phyloP scores from a whole-genome alignment of 2,888 invertebrate genomes.

The Ectemnius cavifrons region DNA sequence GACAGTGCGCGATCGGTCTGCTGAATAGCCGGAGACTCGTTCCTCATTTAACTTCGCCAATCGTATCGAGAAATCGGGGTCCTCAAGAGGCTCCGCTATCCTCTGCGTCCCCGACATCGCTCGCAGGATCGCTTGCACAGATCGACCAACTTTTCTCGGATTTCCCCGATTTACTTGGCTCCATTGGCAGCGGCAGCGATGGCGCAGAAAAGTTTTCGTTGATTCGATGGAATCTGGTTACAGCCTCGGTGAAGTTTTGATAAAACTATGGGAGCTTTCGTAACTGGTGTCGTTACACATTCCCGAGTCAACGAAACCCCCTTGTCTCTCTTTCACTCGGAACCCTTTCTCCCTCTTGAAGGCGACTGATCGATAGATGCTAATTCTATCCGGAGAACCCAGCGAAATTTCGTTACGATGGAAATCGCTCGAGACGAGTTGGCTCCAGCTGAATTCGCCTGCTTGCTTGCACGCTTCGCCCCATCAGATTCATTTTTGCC shows the following conservation, averaged over 20 bases:
- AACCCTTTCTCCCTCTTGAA: background rate
- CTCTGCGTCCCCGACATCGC: constrained; percentile 19
- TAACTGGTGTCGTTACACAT: constrained; percentile 43
- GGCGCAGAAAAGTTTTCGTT: constrained; percentile 39
- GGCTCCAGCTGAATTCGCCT: constrained; percentile 12
- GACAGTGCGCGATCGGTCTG: background rate
- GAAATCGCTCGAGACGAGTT: constrained; percentile 24
- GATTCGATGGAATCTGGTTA: constrained; percentile 52
- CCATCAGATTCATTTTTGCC: constrained; percentile 28
- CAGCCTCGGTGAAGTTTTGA: constrained; percentile 31
- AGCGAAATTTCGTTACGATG: constrained; percentile 38
- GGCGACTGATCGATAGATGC: constrained; percentile 43
- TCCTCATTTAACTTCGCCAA: constrained; percentile 20
- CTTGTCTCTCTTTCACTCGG: constrained; percentile 14
- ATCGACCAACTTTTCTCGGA: constrained; percentile 43
- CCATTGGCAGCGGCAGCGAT: background rate
- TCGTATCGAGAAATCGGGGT: constrained; percentile 13
- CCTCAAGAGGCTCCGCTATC: constrained; percentile 1
- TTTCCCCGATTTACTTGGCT: constrained; percentile 27
- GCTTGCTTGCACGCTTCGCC: constrained; percentile 28
- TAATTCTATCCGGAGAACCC: constrained; percentile 39
- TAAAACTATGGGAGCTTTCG: constrained; percentile 35
- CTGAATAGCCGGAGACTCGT: constrained; percentile 5
- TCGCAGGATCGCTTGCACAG: constrained; percentile 28
- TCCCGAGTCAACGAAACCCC: constrained; percentile 45